Evolutionary conservation across 2,797 vertebrate genomes (phyloP).

Genomic region (Denticeps clupeoides): DNA sequence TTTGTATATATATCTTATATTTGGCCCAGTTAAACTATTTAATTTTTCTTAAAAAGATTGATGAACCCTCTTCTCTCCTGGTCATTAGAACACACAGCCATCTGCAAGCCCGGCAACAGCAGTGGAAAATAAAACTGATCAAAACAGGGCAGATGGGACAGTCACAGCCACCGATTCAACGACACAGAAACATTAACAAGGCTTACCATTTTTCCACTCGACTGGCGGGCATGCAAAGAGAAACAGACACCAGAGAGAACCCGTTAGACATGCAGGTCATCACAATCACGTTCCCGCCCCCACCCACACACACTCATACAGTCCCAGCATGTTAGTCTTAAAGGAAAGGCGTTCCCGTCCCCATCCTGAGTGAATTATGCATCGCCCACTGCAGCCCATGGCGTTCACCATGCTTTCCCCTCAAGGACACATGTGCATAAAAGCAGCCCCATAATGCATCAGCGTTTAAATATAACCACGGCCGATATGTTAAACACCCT

Average conservation of each 20-base stretch:
- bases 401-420: constrained; percentile 31
- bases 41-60: too few species aligned
- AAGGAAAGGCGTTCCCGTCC: constrained; percentile 25
- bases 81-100: too few species aligned
- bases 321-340: constrained; percentile 41
- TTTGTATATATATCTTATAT: too few species aligned
- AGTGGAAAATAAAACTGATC: too few species aligned
- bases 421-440: constrained; percentile 36
- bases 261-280: constrained; percentile 70
- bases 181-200: constrained; percentile 25
- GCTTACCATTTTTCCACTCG: constrained; percentile 98
- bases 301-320: constrained; percentile 51
- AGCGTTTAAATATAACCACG: constrained; percentile 6
- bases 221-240: constrained; percentile 78
- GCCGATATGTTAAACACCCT: background rate
- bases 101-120: too few species aligned
- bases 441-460: constrained; percentile 11
- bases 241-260: constrained; percentile 33
- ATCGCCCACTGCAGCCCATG: constrained; percentile 32
- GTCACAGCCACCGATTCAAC: constrained; percentile 22
- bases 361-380: constrained; percentile 40
- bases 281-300: too few species aligned
- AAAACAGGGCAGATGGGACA: constrained; percentile 4
- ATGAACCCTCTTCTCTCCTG: too few species aligned
- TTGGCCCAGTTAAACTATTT: too few species aligned